Percentiles rank a stretch among this genome's conserved stretches.
Conservation (phyloP, 2,888 invertebrate genomes). For the Xylophagus ater region DNA sequence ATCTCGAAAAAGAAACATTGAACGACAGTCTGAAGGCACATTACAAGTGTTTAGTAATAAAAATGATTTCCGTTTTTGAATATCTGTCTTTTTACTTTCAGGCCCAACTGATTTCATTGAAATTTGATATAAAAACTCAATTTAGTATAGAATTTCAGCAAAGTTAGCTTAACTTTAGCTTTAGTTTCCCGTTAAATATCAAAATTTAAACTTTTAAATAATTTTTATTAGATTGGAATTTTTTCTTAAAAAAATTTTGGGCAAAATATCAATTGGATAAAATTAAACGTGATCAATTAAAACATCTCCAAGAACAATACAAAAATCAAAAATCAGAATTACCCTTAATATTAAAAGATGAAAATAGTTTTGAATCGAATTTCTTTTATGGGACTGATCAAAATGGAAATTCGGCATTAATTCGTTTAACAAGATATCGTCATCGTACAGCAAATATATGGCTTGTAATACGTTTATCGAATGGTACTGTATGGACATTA, state of each 20-base stretch:
- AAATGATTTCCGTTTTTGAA: too few relatives aligned
- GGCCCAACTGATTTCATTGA: too few relatives aligned
- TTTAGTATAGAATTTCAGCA: too few relatives aligned
- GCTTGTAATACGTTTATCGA: conserved; percentile 40
- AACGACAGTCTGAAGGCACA: too few relatives aligned
- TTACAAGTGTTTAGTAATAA: too few relatives aligned
- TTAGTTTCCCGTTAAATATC: neutral
- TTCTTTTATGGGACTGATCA: conserved; percentile 45
- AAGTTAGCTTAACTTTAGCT: too few relatives aligned
- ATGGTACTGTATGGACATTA: conserved; percentile 40
- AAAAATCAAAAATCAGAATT: conserved; percentile 27
- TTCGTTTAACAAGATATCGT: conserved; percentile 44
- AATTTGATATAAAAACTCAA: too few relatives aligned
- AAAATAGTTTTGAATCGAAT: conserved; percentile 35
- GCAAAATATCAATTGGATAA: conserved; percentile 38
- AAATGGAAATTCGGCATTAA: conserved; percentile 45
- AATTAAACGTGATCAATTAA: conserved; percentile 29
- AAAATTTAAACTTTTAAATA: conserved; percentile 7
- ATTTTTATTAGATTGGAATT: conserved; percentile 41
- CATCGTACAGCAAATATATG: conserved; percentile 46
- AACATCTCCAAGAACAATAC: conserved; percentile 20
- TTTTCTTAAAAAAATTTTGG: conserved; percentile 37
- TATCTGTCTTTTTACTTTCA: too few relatives aligned
- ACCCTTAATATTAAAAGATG: conserved; percentile 26
- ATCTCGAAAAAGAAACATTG: too few relatives aligned